Evolutionary conservation across 2,797 vertebrate species (phyloP), one percentile per base, ranked within the genome.

Genomic region (Craterocephalus amniculus): DNA sequence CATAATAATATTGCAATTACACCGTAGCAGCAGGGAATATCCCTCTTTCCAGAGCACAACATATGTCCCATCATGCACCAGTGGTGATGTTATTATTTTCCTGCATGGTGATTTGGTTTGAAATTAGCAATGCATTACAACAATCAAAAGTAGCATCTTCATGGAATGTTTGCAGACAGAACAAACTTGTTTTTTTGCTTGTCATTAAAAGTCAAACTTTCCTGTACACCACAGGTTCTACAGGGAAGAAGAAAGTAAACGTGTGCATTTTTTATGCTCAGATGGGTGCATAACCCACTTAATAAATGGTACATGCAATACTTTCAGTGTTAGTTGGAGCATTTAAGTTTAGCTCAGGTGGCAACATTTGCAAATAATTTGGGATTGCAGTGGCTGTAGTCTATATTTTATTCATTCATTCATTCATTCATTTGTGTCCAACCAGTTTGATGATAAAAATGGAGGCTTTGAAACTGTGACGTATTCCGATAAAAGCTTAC

Each of bases 1-100:
- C 66, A 83, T 69, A 62, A 51, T 58, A 72, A 84, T 59, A 22
- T 27, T 78, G 72, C 67, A 79, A 89, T 88, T 78, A 66, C 31
- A 54, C 22, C 7, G 13, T 1, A 58, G 63, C 68, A 86, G 76
- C 63, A 69, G 67, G 51, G 67, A 72, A 67, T 60, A 38, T 45
- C 29, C 5, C 32, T 55, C 40, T 24, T 59, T 71, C 67, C 67
- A 80, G 38, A 83, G 78, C 66, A 14, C 31, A 75, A 48, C 20
- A 11, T 77, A 67, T 61, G 70, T 57, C 56, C 51, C 67, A 67
- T 62, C 79, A 82, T 74, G 79, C 79, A 65, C 55, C 57, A 11
- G 18, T 66, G 57, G 70, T 58, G 60, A 62, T 76, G 62, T 76
- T 72, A 79, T 85, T 84, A 81, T 83, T 80, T 76, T 66, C 52